phyloP scores from a whole-genome alignment of 2,797 vertebrate genomes.

The Sebastes steindachneri region DNA sequence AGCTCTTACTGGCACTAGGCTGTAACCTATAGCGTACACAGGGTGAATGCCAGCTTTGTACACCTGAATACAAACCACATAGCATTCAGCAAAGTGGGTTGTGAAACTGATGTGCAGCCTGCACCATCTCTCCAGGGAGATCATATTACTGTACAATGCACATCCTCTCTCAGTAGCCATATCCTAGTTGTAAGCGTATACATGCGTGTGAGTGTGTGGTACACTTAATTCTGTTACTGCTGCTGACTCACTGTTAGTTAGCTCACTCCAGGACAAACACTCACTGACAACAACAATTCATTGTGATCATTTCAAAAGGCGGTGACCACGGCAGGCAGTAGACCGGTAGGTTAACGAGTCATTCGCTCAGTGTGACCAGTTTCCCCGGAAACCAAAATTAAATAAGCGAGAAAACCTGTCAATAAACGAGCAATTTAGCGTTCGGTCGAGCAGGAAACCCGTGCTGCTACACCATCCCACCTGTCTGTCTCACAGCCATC shows the following conservation, averaged over 20 bases:
- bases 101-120: background rate
- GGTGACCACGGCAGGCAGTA: slow-evolving; percentile 13
- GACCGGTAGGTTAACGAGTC: slow-evolving; percentile 6
- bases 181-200: background rate
- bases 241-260: slow-evolving; percentile 29
- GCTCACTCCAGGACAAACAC: slow-evolving; percentile 12
- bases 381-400: background rate
- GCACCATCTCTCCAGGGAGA: background rate
- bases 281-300: slow-evolving; percentile 15
- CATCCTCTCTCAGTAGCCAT: background rate
- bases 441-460: slow-evolving; percentile 1
- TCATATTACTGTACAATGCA: slow-evolving; percentile 6
- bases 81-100: background rate
- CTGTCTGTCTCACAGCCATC: background rate
- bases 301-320: slow-evolving; percentile 1
- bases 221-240: background rate
- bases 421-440: background rate
- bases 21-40: background rate
- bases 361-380: background rate
- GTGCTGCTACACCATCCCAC: background rate
- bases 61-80: background rate
- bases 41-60: background rate
- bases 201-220: background rate
- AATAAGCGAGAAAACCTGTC: background rate
- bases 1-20: background rate